A percentile compares a stretch with the other conserved stretches of the same genome.
phyloP scores from a whole-genome alignment of 2,888 invertebrate species.

The Ommatoiulus sabulosus region DNA sequence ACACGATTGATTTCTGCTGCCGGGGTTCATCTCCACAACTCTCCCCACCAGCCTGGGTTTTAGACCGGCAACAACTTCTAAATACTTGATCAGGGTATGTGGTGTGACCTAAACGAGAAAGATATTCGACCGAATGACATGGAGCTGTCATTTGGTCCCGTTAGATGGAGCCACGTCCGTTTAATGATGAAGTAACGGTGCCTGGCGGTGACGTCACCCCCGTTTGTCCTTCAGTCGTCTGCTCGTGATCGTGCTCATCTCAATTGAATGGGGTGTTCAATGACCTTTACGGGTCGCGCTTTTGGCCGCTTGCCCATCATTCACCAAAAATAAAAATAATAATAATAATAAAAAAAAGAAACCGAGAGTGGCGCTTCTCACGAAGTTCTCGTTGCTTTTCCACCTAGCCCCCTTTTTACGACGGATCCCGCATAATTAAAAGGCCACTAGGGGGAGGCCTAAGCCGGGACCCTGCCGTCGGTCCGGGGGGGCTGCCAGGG shows the following conservation, averaged over 20 bases:
- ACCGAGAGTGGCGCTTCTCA: not conserved
- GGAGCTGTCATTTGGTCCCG: not conserved
- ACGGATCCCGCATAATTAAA: not conserved
- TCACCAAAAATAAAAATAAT: not conserved
- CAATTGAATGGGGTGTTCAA: slow-evolving; percentile 3
- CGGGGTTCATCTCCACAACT: too few relatives aligned
- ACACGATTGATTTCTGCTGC: too few relatives aligned
- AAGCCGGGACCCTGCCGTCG: not conserved
- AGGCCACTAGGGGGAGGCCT: not conserved
- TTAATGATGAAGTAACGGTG: too few relatives aligned
- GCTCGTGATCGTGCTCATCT: slow-evolving; percentile 3
- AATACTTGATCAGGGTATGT: not conserved
- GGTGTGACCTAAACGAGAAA: not conserved
- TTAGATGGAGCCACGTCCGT: not conserved
- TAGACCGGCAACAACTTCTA: too few relatives aligned
- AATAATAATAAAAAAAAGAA: too few relatives aligned
- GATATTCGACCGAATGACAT: too few relatives aligned
- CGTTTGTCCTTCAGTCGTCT: slow-evolving; percentile 19
- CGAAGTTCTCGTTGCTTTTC: not conserved
- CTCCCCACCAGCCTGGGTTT: too few relatives aligned
- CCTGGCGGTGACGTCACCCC: not conserved
- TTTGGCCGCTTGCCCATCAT: slow-evolving; percentile 19
- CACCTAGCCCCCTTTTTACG: not conserved
- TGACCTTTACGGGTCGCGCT: slow-evolving; percentile 1
- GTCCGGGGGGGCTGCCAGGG: not conserved